phyloP scores from a whole-genome alignment of 2,113 vertebrate genomes.

The Balaeniceps rex region DNA sequence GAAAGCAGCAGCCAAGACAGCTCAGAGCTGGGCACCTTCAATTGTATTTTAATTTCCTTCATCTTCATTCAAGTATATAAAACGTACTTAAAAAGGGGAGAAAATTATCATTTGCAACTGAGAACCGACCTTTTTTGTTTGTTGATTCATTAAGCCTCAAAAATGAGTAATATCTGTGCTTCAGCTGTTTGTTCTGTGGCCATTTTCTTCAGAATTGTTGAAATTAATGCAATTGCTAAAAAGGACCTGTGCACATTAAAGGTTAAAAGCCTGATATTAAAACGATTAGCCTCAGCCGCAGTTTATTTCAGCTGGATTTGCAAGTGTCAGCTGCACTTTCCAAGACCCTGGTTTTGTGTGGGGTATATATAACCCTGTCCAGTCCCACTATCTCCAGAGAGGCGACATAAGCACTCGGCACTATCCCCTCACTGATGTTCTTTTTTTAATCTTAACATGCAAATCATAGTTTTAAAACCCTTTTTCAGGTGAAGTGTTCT shows the following conservation, averaged over 20 bases:
- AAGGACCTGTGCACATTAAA: not conserved
- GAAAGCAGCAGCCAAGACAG: not conserved
- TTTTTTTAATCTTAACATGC: not conserved
- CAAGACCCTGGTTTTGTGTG: not conserved
- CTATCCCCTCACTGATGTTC: not conserved
- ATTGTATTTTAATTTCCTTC: not conserved
- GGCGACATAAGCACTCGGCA: not conserved
- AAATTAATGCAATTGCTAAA: not conserved
- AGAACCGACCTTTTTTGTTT: not conserved
- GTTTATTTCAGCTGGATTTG: not conserved
- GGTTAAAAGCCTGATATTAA: not conserved
- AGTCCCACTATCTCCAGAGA: not conserved
- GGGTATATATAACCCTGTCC: not conserved
- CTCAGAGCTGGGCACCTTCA: not conserved
- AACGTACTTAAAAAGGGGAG: not conserved
- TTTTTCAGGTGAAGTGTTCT: not conserved
- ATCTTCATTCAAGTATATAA: not conserved
- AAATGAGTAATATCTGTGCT: not conserved
- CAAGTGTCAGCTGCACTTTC: not conserved
- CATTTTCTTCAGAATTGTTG: not conserved
- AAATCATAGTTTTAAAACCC: not conserved
- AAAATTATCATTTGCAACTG: not conserved
- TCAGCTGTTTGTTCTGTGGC: not conserved
- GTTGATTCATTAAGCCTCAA: not conserved
- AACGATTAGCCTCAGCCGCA: not conserved